Percentiles rank a stretch among this genome's conserved stretches.
phyloP scores from a whole-genome alignment of 2,888 invertebrate species.

The Pandemis corylana region DNA sequence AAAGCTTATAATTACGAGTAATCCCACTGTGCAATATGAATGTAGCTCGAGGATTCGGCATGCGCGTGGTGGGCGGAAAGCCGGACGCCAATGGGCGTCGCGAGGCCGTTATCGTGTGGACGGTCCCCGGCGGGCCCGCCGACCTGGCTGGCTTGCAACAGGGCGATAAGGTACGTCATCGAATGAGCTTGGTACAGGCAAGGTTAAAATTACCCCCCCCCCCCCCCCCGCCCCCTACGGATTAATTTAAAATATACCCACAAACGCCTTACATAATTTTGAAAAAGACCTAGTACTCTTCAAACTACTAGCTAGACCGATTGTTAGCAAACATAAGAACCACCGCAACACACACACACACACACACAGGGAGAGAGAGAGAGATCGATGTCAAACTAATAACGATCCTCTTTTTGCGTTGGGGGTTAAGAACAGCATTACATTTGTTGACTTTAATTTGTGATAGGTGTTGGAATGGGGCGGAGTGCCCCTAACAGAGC shows the following conservation, averaged over 20 bases:
- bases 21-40: not conserved
- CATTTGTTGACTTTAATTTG: not conserved
- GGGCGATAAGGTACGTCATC: slow-evolving; percentile 90
- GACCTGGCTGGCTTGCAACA: slow-evolving; percentile 94
- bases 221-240: no score
- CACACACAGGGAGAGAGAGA: no score
- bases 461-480: slow-evolving; percentile 95
- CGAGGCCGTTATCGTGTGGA: slow-evolving; percentile 96
- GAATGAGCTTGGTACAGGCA: not conserved
- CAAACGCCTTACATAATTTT: no score
- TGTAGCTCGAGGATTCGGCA: slow-evolving; percentile 95
- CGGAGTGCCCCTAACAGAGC: slow-evolving; percentile 94
- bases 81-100: slow-evolving; percentile 93
- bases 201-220: not conserved
- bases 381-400: no score
- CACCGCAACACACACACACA: no score
- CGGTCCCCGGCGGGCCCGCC: slow-evolving; percentile 95
- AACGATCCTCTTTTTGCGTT: no score
- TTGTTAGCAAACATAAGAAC: no score
- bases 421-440: no score
- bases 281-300: no score
- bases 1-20: not conserved
- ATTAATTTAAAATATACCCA: no score
- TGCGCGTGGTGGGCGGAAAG: slow-evolving; percentile 97
- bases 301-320: no score